phyloP scores from a whole-genome alignment of 64 coral and sea anemone species.

The Acropora tenuis region DNA sequence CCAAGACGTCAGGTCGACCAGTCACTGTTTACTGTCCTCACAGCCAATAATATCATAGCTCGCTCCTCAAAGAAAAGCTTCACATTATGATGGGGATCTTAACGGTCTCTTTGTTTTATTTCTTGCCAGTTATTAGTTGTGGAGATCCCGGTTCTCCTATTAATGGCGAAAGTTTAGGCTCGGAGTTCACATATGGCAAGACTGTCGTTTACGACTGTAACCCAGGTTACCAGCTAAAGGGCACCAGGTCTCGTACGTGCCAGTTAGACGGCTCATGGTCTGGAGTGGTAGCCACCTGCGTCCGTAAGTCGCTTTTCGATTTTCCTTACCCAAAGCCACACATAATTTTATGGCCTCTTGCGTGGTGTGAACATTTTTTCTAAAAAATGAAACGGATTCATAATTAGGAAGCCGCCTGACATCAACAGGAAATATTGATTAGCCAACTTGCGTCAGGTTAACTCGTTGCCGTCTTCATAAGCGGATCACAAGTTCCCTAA shows the following conservation, averaged over 20 bases:
- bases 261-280: conserved; percentile 77
- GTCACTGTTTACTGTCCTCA: too few relatives aligned
- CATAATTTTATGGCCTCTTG: not conserved
- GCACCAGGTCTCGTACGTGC: conserved; percentile 61
- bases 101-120: not conserved
- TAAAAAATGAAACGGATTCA: too few relatives aligned
- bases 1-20: too few relatives aligned
- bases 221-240: conserved; percentile 82
- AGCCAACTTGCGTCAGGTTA: too few relatives aligned
- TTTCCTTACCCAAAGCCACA: not conserved
- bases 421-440: too few relatives aligned
- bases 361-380: too few relatives aligned
- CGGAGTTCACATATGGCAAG: conserved; percentile 57
- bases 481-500: too few relatives aligned
- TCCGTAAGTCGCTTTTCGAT: conserved; percentile 44
- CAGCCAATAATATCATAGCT: too few relatives aligned
- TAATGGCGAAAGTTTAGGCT: conserved; percentile 80
- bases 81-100: not conserved
- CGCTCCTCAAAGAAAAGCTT: too few relatives aligned
- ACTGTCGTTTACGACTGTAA: conserved; percentile 72
- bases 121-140: conserved; percentile 62
- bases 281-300: conserved; percentile 53
- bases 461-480: too few relatives aligned
- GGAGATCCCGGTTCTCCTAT: conserved; percentile 70
- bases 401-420: too few relatives aligned